Evolutionary conservation across 2,888 invertebrate genomes (phyloP).

Genomic region (Dasysyrphus albostriatus): DNA sequence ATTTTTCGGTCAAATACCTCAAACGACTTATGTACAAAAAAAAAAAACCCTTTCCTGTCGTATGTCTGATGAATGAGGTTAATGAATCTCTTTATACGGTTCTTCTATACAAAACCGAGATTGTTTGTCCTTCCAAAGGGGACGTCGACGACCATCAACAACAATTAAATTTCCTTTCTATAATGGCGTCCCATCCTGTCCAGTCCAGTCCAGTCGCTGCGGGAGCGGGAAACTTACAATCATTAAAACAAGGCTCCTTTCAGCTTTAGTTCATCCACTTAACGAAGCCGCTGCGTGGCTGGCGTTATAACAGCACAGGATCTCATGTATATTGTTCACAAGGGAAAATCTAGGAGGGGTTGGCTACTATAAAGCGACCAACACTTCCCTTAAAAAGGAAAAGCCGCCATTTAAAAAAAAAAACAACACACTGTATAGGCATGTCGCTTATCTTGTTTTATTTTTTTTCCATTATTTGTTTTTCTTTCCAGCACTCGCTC

Average conservation of each 20-base stretch:
- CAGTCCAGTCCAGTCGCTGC: not conserved
- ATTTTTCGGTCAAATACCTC: conserved; percentile 2
- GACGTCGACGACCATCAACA: conserved; percentile 24
- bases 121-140: conserved; percentile 7
- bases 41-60: not conserved
- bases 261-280: conserved; percentile 39
- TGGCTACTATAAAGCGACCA: conserved; percentile 7
- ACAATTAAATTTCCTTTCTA: conserved; percentile 39
- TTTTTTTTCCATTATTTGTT: not conserved
- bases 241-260: conserved; percentile 39
- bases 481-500: not conserved
- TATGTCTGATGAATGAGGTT: conserved; percentile 1
- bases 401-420: conserved; percentile 8
- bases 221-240: conserved; percentile 22
- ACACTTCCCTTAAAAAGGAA: conserved; percentile 21
- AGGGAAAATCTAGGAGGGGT: conserved; percentile 10
- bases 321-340: not conserved
- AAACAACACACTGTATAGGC: not conserved
- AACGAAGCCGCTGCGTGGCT: not conserved
- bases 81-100: conserved; percentile 6
- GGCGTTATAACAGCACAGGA: not conserved
- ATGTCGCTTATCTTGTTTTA: not conserved
- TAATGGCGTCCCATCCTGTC: not conserved
- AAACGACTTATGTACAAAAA: not conserved
- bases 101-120: conserved; percentile 4